Percentiles rank a stretch among this genome's conserved stretches.
These are phyloP conservation scores for Lepilemur ruficaudatus DNA, from an alignment of 2,797 vertebrate species.

Conservation along the genomic window DNA sequence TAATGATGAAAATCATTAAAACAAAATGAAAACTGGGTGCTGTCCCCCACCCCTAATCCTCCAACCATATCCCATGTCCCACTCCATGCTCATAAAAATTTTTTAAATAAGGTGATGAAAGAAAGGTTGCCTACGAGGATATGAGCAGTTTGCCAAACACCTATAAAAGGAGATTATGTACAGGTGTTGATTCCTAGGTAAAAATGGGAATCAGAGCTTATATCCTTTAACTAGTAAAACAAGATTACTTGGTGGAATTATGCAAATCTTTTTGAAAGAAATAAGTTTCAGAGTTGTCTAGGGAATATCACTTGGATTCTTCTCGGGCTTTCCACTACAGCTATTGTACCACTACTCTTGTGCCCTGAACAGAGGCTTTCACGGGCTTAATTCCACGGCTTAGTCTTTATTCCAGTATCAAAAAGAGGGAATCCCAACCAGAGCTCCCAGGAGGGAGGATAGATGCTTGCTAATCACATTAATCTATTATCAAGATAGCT, in stretches of 20 bases:
- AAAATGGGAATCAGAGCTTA: neutral
- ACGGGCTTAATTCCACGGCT: slow-evolving; percentile 47
- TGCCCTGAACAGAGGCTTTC: slow-evolving; percentile 48
- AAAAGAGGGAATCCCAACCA: slow-evolving; percentile 48
- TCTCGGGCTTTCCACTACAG: slow-evolving; percentile 16
- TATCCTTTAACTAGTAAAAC: slow-evolving; percentile 7
- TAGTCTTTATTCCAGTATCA: slow-evolving; percentile 62
- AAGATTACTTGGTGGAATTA: slow-evolving; percentile 17
- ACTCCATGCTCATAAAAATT: neutral
- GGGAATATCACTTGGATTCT: neutral
- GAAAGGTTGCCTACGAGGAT: neutral
- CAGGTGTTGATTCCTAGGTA: neutral
- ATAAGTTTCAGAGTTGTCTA: slow-evolving; percentile 12
- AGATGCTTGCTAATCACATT: slow-evolving; percentile 57
- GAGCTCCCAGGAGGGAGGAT: slow-evolving; percentile 14
- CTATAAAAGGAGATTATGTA: slow-evolving; percentile 5
- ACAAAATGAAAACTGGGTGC: neutral
- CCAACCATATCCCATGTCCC: neutral
- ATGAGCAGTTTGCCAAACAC: neutral
- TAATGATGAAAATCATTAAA: slow-evolving; percentile 41
- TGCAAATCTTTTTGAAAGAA: slow-evolving; percentile 41
- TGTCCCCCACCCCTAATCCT: neutral
- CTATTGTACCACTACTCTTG: neutral
- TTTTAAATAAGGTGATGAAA: slow-evolving; percentile 13
- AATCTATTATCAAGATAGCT: slow-evolving; percentile 63